Evolutionary conservation across 2,888 invertebrate genomes (phyloP), one percentile per base, ranked within the genome.

Genomic region (Rhogogaster chlorosoma): DNA sequence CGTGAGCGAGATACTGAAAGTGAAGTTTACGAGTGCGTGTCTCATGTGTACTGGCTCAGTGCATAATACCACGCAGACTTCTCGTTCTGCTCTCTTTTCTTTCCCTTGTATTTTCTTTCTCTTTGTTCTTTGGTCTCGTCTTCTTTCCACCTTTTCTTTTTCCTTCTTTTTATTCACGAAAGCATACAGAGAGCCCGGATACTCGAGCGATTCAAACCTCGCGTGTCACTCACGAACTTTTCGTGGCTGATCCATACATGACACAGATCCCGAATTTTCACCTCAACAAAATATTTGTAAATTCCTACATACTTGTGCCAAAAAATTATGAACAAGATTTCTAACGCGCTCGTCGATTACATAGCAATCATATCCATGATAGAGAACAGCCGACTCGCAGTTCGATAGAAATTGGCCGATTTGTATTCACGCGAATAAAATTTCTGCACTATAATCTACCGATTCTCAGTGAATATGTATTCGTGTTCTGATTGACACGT

Each of bases 1-100:
- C n/a, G 26, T 12, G 73, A 38, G 15, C 71, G 10, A 42, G 71
- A 12, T 49, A 32, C 77, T 77, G 77, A 77, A 77, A 77, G 77
- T 77, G 77, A 77, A 77, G 53, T 53, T 77, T 77, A 77, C 77
- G 53, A 77, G 77, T 53, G 77, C 77, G 53, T 77, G 77, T 49
- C 22, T 73, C 71, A 42, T 73, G 10, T 38, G n/a, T n/a, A 42
- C 42, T 73, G 71, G n/a, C 42, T 73, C 42, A 42, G n/a, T 73
- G 38, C 71, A 22, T 22, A n/a, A 61, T 61, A 71, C 71, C 71
- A 22, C n/a, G 71, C 38, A 6, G n/a, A 73, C 0, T 15, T 42
- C 71, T 18, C 42, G 42, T 73, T 73, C 42, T 42, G n/a, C n/a
- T 26, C 42, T 73, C 42, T 42, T 73, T 73, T 73, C 42, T 73